These are phyloP conservation scores for Himalopsyche tibetana DNA, from an alignment of 2,888 invertebrate species.

Conservation along the genomic window DNA sequence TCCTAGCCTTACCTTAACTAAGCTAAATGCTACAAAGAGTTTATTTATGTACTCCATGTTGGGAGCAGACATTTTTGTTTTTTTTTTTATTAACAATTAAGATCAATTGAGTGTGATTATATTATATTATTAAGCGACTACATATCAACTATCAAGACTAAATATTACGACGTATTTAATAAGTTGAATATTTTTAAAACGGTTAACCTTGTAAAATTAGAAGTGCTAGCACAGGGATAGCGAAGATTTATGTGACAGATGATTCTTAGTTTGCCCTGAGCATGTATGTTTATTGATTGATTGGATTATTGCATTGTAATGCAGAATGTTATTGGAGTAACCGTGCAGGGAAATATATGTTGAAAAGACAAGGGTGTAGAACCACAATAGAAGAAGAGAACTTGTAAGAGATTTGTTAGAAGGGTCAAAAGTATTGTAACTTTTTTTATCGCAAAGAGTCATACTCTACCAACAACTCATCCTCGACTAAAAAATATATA, in stretches of 20 bases:
- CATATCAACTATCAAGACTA: too few species aligned
- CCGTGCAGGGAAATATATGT: background rate
- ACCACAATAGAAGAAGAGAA: background rate
- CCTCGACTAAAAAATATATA: too few species aligned
- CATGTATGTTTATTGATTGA: slow-evolving; percentile 43
- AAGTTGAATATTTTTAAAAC: too few species aligned
- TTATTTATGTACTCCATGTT: too few species aligned
- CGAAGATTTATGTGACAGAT: slow-evolving; percentile 29
- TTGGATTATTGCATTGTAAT: slow-evolving; percentile 42
- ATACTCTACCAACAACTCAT: background rate
- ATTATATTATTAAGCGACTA: too few species aligned
- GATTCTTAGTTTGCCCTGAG: slow-evolving; percentile 29
- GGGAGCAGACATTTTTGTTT: too few species aligned
- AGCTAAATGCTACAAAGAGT: too few species aligned
- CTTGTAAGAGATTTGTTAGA: slow-evolving; percentile 32
- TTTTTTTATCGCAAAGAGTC: background rate
- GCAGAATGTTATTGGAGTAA: slow-evolving; percentile 35
- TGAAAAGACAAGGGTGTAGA: slow-evolving; percentile 6
- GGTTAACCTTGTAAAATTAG: too few species aligned
- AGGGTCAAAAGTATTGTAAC: slow-evolving; percentile 3
- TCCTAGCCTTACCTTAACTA: too few species aligned
- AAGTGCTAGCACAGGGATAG: background rate
- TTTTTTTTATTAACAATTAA: too few species aligned
- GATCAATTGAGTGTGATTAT: too few species aligned
- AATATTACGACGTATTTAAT: too few species aligned